Conservation (phyloP, 2,113 vertebrate genomes). For the Cyprinodon brontotheroides region DNA sequence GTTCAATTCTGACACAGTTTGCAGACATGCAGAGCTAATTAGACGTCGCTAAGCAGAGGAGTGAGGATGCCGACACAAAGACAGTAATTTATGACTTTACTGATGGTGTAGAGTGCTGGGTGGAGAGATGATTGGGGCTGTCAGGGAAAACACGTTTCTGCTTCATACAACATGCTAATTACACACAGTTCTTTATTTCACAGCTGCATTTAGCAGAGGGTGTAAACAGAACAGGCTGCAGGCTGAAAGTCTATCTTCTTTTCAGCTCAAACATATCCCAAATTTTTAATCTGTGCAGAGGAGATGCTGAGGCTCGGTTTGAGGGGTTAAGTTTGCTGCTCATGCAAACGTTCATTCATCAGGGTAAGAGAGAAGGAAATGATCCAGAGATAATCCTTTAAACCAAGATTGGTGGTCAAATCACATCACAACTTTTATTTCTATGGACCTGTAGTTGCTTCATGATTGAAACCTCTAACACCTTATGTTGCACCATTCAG, state of each 20-base stretch:
- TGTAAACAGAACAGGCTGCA: neutral
- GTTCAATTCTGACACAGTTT: constrained; percentile 33
- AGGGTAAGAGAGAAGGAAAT: too few species aligned
- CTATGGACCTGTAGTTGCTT: too few species aligned
- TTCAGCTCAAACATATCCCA: too few species aligned
- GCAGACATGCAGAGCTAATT: constrained; percentile 43
- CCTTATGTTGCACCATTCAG: too few species aligned
- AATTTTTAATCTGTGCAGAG: too few species aligned
- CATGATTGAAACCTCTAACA: too few species aligned
- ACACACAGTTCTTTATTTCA: neutral
- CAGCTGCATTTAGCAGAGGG: too few species aligned
- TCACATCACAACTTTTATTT: too few species aligned
- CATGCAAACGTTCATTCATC: too few species aligned
- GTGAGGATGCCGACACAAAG: constrained; percentile 39
- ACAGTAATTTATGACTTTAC: constrained; percentile 41
- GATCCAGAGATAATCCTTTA: neutral
- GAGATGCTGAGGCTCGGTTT: too few species aligned
- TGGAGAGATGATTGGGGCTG: neutral
- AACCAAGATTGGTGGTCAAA: too few species aligned
- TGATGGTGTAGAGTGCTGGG: neutral
- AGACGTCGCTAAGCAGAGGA: constrained; percentile 46
- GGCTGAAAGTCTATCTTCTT: neutral
- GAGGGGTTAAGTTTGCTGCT: too few species aligned
- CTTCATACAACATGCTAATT: neutral
- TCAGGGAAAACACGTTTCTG: neutral